Percentiles rank a stretch among this genome's conserved stretches.
phyloP scores from a whole-genome alignment of 2,888 invertebrate species.

The Drosophila neoperkinsi region DNA sequence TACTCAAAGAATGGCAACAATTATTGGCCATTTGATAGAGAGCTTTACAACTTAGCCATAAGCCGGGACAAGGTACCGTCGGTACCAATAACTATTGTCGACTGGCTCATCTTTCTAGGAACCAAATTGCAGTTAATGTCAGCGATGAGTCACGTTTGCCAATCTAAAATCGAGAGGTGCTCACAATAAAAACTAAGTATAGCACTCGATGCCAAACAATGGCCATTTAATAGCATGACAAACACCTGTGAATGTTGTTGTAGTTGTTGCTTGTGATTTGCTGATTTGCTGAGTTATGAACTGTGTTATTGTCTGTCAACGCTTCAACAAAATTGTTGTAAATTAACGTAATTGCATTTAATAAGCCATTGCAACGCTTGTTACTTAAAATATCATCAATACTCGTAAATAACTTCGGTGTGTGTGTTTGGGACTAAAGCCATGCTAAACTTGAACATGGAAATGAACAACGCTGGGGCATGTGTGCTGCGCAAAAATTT shows the following conservation, averaged over 20 bases:
- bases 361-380: constrained; percentile 54
- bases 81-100: constrained; percentile 26
- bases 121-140: constrained; percentile 45
- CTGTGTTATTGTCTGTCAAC: constrained; percentile 63
- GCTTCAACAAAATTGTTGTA: constrained; percentile 65
- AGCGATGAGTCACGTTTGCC: constrained; percentile 51
- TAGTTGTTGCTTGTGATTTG: constrained; percentile 9
- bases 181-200: constrained; percentile 38
- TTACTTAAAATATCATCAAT: constrained; percentile 59
- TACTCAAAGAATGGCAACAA: constrained; percentile 49
- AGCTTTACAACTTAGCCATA: constrained; percentile 17
- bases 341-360: constrained; percentile 78
- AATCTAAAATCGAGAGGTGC: constrained; percentile 21
- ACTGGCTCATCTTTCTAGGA: constrained; percentile 48
- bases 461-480: constrained; percentile 32
- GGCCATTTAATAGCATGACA: constrained; percentile 48
- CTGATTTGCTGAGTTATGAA: constrained; percentile 45
- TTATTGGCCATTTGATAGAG: constrained; percentile 60
- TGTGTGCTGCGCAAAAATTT: constrained; percentile 52
- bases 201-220: constrained; percentile 42
- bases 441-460: constrained; percentile 37
- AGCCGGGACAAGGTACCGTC: not conserved
- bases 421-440: constrained; percentile 1
- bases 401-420: constrained; percentile 7
- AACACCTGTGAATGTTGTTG: constrained; percentile 32